Evolutionary conservation across 2,888 invertebrate species (phyloP).

Genomic region (Bombylius discolor): DNA sequence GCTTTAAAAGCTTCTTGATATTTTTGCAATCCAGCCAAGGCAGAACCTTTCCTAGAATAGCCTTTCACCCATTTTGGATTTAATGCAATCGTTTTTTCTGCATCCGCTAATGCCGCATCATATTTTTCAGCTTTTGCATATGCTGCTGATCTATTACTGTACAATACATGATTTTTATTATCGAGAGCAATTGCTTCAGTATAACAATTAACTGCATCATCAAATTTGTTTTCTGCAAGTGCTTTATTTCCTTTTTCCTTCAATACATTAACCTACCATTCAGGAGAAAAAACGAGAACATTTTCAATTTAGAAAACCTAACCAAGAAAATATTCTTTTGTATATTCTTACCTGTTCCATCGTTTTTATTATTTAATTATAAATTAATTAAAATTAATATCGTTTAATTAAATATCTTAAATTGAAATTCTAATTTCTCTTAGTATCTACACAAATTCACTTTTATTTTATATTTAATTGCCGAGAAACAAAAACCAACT

Average conservation of each 20-base stretch:
- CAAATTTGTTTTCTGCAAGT: constrained; percentile 59
- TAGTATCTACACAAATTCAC: no score
- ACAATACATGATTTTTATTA: constrained; percentile 72
- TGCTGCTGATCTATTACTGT: constrained; percentile 84
- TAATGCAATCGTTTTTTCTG: constrained; percentile 64
- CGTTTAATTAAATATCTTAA: no score
- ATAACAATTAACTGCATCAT: constrained; percentile 68
- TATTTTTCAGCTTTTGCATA: constrained; percentile 69
- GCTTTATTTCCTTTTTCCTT: constrained; percentile 84
- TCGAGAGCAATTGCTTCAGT: constrained; percentile 71
- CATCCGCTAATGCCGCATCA: constrained; percentile 65
- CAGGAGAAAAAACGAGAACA: constrained; percentile 6
- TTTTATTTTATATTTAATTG: no score
- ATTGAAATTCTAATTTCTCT: no score
- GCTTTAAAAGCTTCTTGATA: constrained; percentile 62
- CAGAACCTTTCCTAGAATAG: constrained; percentile 80
- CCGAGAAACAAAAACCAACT: no score
- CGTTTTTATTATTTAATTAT: background rate
- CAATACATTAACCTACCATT: constrained; percentile 56
- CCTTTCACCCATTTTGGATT: constrained; percentile 82
- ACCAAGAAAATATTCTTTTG: background rate
- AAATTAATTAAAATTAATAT: no score
- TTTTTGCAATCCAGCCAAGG: constrained; percentile 61
- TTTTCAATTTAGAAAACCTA: constrained; percentile 1
- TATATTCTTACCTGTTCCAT: constrained; percentile 4